These are phyloP conservation scores for Dasysyrphus albostriatus DNA, from an alignment of 2,888 invertebrate species.

Conservation along the genomic window DNA sequence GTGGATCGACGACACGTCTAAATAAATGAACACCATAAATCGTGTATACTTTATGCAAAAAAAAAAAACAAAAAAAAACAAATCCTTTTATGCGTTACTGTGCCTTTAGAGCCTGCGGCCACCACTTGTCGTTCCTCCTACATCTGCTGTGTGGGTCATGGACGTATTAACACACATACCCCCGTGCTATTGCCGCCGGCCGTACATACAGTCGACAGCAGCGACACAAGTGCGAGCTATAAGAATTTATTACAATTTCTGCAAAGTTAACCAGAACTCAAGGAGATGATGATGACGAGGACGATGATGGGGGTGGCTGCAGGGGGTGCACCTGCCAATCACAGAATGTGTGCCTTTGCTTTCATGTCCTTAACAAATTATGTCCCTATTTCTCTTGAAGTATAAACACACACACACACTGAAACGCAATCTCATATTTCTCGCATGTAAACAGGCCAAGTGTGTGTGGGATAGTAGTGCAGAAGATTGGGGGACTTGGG, in stretches of 20 bases:
- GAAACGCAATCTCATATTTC: slow-evolving; percentile 4
- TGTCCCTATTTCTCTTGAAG: slow-evolving; percentile 52
- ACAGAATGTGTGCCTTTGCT: slow-evolving; percentile 58
- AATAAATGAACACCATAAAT: slow-evolving; percentile 74
- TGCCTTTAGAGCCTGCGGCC: slow-evolving; percentile 53
- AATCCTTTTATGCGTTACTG: slow-evolving; percentile 69
- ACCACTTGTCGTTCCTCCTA: slow-evolving; percentile 44
- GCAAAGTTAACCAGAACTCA: slow-evolving; percentile 73
- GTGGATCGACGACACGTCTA: slow-evolving; percentile 64
- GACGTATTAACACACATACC: slow-evolving; percentile 56
- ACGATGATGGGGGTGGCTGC: slow-evolving; percentile 17
- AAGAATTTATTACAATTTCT: slow-evolving; percentile 74
- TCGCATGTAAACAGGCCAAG: slow-evolving; percentile 13
- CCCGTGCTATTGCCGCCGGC: slow-evolving; percentile 6
- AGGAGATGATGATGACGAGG: slow-evolving; percentile 54
- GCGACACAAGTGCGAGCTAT: slow-evolving; percentile 65
- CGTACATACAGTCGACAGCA: slow-evolving; percentile 26
- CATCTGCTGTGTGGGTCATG: slow-evolving; percentile 69
- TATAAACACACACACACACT: slow-evolving; percentile 34
- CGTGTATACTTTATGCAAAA: slow-evolving; percentile 67
- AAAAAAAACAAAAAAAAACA: slow-evolving; percentile 22
- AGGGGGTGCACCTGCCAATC: slow-evolving; percentile 71
- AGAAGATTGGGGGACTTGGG: not conserved
- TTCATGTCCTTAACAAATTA: slow-evolving; percentile 64
- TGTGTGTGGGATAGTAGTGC: not conserved